These are phyloP conservation scores for Hypselothyrea guttata DNA, from an alignment of 2,888 invertebrate genomes.

Conservation along the genomic window DNA sequence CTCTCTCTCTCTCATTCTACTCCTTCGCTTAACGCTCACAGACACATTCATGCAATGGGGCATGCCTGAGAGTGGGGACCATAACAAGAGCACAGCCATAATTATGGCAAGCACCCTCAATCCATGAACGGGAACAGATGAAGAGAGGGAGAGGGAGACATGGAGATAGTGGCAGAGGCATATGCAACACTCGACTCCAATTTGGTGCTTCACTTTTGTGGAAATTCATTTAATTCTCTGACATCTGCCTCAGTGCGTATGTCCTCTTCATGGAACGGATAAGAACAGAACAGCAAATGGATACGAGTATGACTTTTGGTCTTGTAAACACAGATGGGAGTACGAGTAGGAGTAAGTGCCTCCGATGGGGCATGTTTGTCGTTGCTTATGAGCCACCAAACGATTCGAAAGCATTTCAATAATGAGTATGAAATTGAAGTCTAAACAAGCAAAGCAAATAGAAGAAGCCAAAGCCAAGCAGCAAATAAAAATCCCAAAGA, in stretches of 20 bases:
- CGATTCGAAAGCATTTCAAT: conserved; percentile 41
- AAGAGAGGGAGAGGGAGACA: too few relatives aligned
- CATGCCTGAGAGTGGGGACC: not conserved
- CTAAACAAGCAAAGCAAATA: conserved; percentile 65
- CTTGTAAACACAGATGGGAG: conserved; percentile 3
- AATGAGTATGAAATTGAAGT: conserved; percentile 76
- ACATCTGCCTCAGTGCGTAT: conserved; percentile 49
- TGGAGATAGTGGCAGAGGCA: too few relatives aligned
- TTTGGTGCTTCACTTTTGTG: conserved; percentile 38
- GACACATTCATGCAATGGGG: conserved; percentile 11
- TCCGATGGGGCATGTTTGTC: conserved; percentile 6
- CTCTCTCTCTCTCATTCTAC: too few relatives aligned
- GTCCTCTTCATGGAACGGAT: conserved; percentile 15
- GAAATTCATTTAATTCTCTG: conserved; percentile 75
- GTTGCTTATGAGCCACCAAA: conserved; percentile 10
- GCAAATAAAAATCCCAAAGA: conserved; percentile 42
- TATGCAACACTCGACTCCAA: conserved; percentile 36
- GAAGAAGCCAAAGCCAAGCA: conserved; percentile 9
- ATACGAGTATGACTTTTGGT: conserved; percentile 53
- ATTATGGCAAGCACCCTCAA: conserved; percentile 65
- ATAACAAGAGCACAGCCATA: conserved; percentile 53
- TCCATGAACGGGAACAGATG: too few relatives aligned
- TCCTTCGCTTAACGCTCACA: conserved; percentile 2
- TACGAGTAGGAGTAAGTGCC: conserved; percentile 22
- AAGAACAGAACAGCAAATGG: not conserved